Evolutionary conservation across 2,888 invertebrate genomes (phyloP), one percentile per base, ranked within the genome.

Genomic region (Harmothoe impar): DNA sequence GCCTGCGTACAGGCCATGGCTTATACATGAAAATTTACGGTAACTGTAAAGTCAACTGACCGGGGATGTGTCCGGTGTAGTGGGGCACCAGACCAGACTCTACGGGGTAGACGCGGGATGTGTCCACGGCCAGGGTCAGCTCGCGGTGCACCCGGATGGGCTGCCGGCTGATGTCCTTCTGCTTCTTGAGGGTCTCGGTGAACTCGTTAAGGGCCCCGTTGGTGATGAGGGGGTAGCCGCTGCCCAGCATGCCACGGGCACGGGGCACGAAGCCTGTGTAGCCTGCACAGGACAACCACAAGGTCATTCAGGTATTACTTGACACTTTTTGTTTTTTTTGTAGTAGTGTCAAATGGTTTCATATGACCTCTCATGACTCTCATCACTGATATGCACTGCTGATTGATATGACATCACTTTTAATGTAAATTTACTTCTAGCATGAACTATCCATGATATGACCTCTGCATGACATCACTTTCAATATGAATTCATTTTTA

Each of bases 41-140:
- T n/a, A n/a, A n/a, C n/a, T n/a, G n/a, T n/a, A n/a, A n/a, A n/a
- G n/a, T n/a, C n/a, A n/a, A n/a, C n/a, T n/a, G 91, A 94, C 94
- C 94, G 91, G 95, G 95, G 78, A 95, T 94, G 91, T 95, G 95
- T 85, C 95, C 95, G 20, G 94, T 94, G 89, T 95, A 95, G 78
- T 94, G 94, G 0, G 95, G 95, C 10, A 95, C 94, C 25, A 95
- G 93, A 23, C 94, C 94, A 31, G 93, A 92, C 62, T 94, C 93
- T n/a, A 92, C 90, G 3, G 94, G 94, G 91, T 95, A 95, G 72
- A 95, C 93, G n/a, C 92, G 91, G 90, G 93, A 93, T 1, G 92
- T 91, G 90, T 93, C 93, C 31, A 72, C 85, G n/a, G 89, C 56
- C 0, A 84, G 25, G 17, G 29, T 23, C 29, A 33, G 23, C 62